Evolutionary conservation across 2,888 invertebrate genomes (phyloP), one percentile per base, ranked within the genome.

Genomic region (Ormia ochracea): DNA sequence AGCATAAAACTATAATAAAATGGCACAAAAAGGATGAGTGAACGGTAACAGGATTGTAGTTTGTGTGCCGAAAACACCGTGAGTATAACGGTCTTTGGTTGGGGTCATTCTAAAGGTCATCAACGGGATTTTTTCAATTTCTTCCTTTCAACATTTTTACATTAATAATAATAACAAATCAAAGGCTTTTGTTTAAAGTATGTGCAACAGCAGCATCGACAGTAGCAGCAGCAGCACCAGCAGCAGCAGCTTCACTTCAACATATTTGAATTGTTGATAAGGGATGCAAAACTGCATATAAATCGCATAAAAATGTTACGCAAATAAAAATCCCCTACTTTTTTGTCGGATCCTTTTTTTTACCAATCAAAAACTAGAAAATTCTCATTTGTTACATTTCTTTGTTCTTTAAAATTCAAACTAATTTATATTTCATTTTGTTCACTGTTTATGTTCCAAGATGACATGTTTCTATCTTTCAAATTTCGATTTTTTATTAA

Each of bases 31-130:
- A 63, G 31, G 19, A 6, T 59, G 43, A 78, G 73, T 66, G 73
- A 36, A 73, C 41, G 26, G 28, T 36, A 38, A 21, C 2, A 21
- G 43, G 7, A 68, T 61, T 38, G 50, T 21, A 7, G 33, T 4
- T 10, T 63, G 26, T 23, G 41, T 69, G 66, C 50, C 66, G 59
- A 59, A 74, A 75, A 59, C 52, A 9, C 63, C 31, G 78, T 69
- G 58, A 58, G 45, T 59, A 59, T 77, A 81, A 80, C 80, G 80
- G 81, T 69, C 70, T 69, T 81, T 83, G 82, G 82, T 86, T 85
- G 87, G 87, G 87, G 87, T 87, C 87, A 88, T 84, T 86, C 81
- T 82, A 72, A 84, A 85, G 87, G 87, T 87, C 87, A 87, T 86
- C 88, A 87, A 87, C 87, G 82, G 83, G 82, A 83, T 80, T 84